These are phyloP conservation scores for Andrena chrysosceles DNA, from an alignment of 2,888 invertebrate genomes.

Conservation along the genomic window DNA sequence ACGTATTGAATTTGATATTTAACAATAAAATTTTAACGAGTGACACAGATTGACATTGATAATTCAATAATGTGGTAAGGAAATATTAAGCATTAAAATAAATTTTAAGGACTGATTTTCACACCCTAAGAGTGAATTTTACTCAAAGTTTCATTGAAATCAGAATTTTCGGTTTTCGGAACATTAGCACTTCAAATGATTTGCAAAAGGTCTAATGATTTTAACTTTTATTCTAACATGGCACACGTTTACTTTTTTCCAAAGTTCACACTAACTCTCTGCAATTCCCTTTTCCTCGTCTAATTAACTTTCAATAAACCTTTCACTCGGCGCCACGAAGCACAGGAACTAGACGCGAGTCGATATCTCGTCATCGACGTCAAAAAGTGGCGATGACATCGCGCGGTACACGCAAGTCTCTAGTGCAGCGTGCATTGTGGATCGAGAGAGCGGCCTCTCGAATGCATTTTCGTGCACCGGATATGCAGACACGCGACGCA, in stretches of 20 bases:
- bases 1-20: too few species aligned
- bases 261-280: neutral
- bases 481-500: constrained; percentile 52
- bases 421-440: constrained; percentile 69
- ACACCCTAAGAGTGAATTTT: too few species aligned
- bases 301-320: constrained; percentile 25
- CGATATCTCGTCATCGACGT: constrained; percentile 48
- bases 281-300: neutral
- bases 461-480: constrained; percentile 51
- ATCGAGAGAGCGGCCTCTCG: constrained; percentile 28
- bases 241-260: neutral
- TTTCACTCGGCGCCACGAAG: neutral
- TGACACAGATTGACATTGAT: neutral
- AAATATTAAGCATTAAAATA: neutral
- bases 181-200: too few species aligned
- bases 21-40: neutral
- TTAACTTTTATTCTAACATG: too few species aligned
- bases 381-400: constrained; percentile 71
- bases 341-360: constrained; percentile 12
- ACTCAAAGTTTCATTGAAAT: too few species aligned
- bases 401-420: constrained; percentile 77
- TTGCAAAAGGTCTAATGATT: too few species aligned
- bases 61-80: neutral
- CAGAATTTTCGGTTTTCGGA: too few species aligned
- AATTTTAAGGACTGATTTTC: too few species aligned